Evolutionary conservation across 92 coral and sea anemone genomes (phyloP).

Genomic region (Epizoanthus stellaris): DNA sequence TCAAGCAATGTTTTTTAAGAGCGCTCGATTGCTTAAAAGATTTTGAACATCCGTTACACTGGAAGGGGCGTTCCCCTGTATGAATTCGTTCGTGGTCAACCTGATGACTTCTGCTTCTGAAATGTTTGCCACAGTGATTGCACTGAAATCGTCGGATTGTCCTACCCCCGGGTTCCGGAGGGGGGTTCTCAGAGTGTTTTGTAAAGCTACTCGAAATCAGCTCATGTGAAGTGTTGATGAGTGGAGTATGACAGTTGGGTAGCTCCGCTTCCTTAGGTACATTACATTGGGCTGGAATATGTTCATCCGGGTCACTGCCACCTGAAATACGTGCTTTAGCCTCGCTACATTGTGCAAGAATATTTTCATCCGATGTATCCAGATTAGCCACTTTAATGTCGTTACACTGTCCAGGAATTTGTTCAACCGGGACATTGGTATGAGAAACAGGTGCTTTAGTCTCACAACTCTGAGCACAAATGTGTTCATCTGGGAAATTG

Average conservation of each 20-base stretch:
- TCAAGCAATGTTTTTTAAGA: conserved; percentile 22
- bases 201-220: neutral
- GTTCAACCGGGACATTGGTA: neutral
- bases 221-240: too few species aligned
- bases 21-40: conserved; percentile 36
- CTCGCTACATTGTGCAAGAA: neutral
- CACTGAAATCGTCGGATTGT: conserved; percentile 26
- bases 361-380: neutral
- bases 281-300: too few species aligned
- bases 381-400: neutral
- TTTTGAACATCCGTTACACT: conserved; percentile 18
- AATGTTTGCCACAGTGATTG: conserved; percentile 17
- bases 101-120: conserved; percentile 27
- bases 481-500: neutral
- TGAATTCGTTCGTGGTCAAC: conserved; percentile 39
- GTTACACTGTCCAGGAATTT: neutral
- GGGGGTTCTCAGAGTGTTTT: neutral
- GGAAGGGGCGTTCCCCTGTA: conserved; percentile 40
- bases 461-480: neutral
- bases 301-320: too few species aligned
- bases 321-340: neutral
- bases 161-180: neutral
- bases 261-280: too few species aligned
- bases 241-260: too few species aligned
- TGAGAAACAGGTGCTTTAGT: neutral